phyloP scores from a whole-genome alignment of 2,113 vertebrate genomes.

The Sturnira hondurensis region DNA sequence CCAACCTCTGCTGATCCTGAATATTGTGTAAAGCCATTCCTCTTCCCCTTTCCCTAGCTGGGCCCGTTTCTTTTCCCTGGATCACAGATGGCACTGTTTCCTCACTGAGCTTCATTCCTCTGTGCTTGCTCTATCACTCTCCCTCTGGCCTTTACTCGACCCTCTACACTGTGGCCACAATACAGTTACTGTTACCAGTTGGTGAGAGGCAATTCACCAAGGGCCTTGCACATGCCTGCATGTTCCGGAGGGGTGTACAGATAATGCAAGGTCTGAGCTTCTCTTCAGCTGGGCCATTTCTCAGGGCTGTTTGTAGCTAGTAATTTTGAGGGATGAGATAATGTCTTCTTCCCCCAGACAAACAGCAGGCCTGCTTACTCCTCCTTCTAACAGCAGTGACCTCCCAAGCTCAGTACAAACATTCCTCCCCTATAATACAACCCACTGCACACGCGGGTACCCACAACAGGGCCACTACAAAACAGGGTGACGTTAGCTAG shows the following conservation, averaged over 20 bases:
- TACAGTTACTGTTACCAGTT: background rate
- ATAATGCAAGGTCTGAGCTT: background rate
- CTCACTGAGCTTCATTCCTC: background rate
- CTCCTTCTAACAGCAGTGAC: background rate
- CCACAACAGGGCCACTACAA: background rate
- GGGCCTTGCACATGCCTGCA: background rate
- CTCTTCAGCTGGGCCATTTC: background rate
- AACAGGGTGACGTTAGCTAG: background rate
- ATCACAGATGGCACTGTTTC: background rate
- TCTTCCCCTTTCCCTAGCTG: background rate
- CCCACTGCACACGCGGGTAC: fast-evolving
- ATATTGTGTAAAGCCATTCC: background rate
- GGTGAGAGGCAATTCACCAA: background rate
- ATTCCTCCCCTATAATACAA: background rate
- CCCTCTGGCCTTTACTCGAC: background rate
- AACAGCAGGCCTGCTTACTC: background rate
- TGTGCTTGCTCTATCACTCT: background rate
- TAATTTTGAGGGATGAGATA: background rate
- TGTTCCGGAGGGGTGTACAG: background rate
- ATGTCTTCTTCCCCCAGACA: background rate
- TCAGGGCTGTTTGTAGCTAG: background rate
- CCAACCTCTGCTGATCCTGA: background rate
- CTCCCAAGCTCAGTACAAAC: background rate
- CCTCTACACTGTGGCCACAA: background rate
- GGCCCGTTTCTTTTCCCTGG: background rate